These are phyloP conservation scores for Pelochelys cantorii DNA, from an alignment of 2,797 vertebrate genomes.

Conservation along the genomic window DNA sequence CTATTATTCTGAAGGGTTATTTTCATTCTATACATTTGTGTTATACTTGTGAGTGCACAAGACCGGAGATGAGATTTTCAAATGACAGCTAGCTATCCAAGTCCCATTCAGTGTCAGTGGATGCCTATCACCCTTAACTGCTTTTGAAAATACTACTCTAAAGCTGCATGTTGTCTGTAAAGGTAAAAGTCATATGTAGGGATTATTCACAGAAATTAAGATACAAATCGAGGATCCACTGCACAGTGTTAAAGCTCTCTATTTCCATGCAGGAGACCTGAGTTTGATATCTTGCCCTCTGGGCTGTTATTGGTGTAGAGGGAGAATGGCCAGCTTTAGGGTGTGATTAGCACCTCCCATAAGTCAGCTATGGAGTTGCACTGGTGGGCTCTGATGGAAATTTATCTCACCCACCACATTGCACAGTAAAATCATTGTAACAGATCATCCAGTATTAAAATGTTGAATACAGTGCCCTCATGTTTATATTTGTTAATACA, in stretches of 20 bases:
- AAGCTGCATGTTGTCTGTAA: neutral
- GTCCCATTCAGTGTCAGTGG: neutral
- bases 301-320: neutral
- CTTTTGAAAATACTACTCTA: neutral
- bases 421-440: neutral
- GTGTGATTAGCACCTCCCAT: neutral
- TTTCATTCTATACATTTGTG: neutral
- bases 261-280: accelerated
- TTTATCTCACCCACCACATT: neutral
- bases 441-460: neutral
- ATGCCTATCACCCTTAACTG: neutral
- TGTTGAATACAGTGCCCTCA: neutral
- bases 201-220: neutral
- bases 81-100: neutral
- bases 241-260: neutral
- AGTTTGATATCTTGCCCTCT: neutral
- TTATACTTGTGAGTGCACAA: neutral
- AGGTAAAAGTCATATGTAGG: accelerated
- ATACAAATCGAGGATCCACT: neutral
- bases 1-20: neutral
- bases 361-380: neutral
- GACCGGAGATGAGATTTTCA: neutral
- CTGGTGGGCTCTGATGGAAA: neutral
- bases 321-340: accelerated
- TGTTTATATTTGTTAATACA: neutral